Evolutionary conservation across 2,888 invertebrate genomes (phyloP).

Genomic region (Frankliniella fusca): DNA sequence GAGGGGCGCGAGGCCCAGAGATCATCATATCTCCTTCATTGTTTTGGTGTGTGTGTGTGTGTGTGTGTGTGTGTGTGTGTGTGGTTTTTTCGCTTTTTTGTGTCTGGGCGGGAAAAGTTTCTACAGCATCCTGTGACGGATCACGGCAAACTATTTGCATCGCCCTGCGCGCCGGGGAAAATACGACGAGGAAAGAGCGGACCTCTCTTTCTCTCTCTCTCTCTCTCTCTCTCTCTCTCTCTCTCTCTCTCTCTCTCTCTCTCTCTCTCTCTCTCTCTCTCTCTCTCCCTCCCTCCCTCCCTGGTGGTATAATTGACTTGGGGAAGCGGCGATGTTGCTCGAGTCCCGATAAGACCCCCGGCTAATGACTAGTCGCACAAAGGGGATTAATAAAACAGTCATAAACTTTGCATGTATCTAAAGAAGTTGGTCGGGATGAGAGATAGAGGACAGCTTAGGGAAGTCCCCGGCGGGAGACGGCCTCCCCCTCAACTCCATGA

Average conservation of each 20-base stretch:
- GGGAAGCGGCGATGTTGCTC: neutral
- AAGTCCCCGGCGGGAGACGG: neutral
- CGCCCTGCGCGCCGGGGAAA: too few relatives aligned
- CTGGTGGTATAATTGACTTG: neutral
- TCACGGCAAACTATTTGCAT: too few relatives aligned
- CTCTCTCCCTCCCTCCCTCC: too few relatives aligned
- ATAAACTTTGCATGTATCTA: constrained; percentile 21
- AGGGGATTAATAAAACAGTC: constrained; percentile 23
- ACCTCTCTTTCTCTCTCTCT: too few relatives aligned
- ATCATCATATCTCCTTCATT: neutral
- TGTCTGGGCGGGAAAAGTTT: too few relatives aligned
- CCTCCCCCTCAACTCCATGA: neutral
- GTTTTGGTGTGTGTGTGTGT: neutral
- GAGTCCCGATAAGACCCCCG: neutral
- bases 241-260: too few relatives aligned
- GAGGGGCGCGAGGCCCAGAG: too few relatives aligned
- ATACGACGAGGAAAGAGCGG: too few relatives aligned
- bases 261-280: too few relatives aligned
- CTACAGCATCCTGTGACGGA: too few relatives aligned
- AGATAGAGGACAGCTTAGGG: neutral
- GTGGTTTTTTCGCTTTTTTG: neutral
- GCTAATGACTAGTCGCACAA: neutral
- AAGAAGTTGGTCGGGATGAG: neutral
- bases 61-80: neutral
- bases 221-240: too few relatives aligned